These are phyloP conservation scores for Drosophila nigricruria DNA, from an alignment of 2,888 invertebrate genomes.

Conservation along the genomic window DNA sequence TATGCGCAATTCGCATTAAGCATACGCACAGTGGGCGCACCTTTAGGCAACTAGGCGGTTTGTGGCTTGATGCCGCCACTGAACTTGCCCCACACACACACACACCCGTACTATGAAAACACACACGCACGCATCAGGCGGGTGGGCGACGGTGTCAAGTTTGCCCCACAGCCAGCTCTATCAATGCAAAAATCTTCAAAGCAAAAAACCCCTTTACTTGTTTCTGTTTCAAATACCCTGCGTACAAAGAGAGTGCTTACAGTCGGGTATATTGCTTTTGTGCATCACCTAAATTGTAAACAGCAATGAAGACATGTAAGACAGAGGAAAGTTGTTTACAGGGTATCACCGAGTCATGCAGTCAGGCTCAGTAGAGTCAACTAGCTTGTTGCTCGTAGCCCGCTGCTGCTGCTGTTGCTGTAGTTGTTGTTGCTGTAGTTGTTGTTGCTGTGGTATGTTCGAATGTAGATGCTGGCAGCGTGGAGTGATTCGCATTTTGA, in stretches of 20 bases:
- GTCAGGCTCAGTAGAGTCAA: not conserved
- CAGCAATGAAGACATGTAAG: no score
- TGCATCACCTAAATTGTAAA: no score
- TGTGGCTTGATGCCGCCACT: conserved; percentile 61
- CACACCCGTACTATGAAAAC: not conserved
- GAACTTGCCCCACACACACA: conserved; percentile 60
- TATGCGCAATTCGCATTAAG: conserved; percentile 34
- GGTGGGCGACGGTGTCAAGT: conserved; percentile 33
- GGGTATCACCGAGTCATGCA: not conserved
- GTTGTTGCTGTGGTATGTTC: conserved; percentile 14
- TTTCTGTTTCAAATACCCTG: conserved; percentile 18
- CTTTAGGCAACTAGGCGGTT: conserved; percentile 4
- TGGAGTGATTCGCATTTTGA: conserved; percentile 47
- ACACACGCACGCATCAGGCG: not conserved
- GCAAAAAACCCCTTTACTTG: conserved; percentile 24
- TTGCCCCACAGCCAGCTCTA: conserved; percentile 36
- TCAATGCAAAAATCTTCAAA: conserved; percentile 63
- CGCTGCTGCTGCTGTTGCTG: conserved; percentile 3
- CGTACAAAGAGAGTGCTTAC: not conserved
- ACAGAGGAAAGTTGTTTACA: no score
- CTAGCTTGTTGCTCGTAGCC: not conserved
- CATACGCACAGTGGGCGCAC: conserved; percentile 47
- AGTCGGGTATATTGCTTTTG: not conserved
- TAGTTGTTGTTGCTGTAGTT: conserved; percentile 28
- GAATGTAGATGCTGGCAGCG: conserved; percentile 33